These are phyloP conservation scores for Stenichneumon culpator DNA, from an alignment of 2,888 invertebrate species.

Conservation along the genomic window DNA sequence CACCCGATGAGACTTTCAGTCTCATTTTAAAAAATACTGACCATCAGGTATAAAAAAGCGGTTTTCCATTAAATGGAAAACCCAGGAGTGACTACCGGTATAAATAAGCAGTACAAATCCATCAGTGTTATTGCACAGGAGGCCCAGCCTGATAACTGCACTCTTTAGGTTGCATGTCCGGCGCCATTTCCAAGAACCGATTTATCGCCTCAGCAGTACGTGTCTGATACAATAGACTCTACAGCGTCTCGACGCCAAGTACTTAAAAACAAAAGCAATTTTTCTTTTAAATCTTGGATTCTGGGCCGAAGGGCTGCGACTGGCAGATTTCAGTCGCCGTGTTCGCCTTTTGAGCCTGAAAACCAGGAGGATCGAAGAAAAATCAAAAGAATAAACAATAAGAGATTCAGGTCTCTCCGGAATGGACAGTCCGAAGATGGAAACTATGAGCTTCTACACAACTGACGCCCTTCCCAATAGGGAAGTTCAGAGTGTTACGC, in stretches of 20 bases:
- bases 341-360: too few species aligned
- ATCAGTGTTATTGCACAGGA: background rate
- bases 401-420: background rate
- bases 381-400: too few species aligned
- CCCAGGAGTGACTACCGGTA: background rate
- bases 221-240: too few species aligned
- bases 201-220: background rate
- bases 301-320: too few species aligned
- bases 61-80: background rate
- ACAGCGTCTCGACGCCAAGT: too few species aligned
- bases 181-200: background rate
- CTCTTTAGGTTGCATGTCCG: background rate
- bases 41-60: background rate
- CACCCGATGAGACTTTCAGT: background rate
- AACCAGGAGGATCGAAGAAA: too few species aligned
- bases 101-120: background rate
- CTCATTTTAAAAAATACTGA: background rate
- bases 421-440: background rate
- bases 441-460: slow-evolving; percentile 1
- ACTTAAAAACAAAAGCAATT: too few species aligned
- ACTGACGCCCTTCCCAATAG: slow-evolving; percentile 16
- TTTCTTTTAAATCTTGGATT: too few species aligned
- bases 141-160: background rate
- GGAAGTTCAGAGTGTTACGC: background rate
- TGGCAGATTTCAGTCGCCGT: too few species aligned